Evolutionary conservation across 2,797 vertebrate species (phyloP).

Genomic region (Pseudochromis fuscus): DNA sequence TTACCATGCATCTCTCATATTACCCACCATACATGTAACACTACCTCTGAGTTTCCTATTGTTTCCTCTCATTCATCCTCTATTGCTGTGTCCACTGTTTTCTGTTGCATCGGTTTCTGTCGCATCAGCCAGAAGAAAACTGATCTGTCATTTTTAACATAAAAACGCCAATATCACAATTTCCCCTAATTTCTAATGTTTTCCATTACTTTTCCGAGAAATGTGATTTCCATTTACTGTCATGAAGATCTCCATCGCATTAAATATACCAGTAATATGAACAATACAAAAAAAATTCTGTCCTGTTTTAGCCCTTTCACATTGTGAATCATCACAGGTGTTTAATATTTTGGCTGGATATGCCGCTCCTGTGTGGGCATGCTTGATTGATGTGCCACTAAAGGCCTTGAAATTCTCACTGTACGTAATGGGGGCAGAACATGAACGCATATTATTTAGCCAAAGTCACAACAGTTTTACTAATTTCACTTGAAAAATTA

Average conservation of each 20-base stretch:
- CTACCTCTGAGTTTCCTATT: slow-evolving; percentile 15
- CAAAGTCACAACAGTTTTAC: background rate
- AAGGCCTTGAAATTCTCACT: background rate
- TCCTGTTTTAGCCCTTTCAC: background rate
- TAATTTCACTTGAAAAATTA: background rate
- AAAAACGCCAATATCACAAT: background rate
- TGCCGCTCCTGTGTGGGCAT: background rate
- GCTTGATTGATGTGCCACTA: slow-evolving; percentile 11
- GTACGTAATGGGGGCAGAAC: background rate
- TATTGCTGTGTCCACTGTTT: slow-evolving; percentile 41
- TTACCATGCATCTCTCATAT: slow-evolving; percentile 42
- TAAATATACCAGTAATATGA: background rate
- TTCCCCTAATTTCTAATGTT: background rate
- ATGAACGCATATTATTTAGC: background rate
- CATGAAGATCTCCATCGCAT: background rate
- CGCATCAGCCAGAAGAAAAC: slow-evolving; percentile 40
- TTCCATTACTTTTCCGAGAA: background rate
- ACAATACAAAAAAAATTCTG: background rate
- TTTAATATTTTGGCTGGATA: slow-evolving; percentile 3
- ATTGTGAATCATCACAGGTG: background rate
- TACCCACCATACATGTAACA: slow-evolving; percentile 45
- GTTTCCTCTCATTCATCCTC: slow-evolving; percentile 10
- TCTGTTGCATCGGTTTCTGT: slow-evolving; percentile 29
- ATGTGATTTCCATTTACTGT: background rate
- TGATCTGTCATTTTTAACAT: slow-evolving; percentile 7